Percentiles rank a stretch among this genome's conserved stretches.
Conservation (phyloP, 1,140 invertebrate species). For the Bombus impatiens region DNA sequence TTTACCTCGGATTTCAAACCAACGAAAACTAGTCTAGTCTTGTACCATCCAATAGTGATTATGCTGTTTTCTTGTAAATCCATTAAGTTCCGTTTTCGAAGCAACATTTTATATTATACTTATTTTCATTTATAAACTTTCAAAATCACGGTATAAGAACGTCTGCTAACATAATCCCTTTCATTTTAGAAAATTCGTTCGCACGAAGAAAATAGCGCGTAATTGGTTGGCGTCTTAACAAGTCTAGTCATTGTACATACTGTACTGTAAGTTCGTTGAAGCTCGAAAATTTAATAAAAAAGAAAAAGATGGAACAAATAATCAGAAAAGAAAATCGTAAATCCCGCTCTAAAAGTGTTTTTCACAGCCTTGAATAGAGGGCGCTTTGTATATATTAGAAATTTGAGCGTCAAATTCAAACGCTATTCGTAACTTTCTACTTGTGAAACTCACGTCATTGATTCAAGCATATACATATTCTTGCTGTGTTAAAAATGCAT, state of each 20-base stretch:
- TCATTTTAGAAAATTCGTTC: neutral
- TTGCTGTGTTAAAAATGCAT: neutral
- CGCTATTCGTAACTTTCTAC: neutral
- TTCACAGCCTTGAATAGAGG: neutral
- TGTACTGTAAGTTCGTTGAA: neutral
- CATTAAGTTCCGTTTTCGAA: neutral
- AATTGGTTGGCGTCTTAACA: neutral
- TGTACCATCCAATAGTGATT: neutral
- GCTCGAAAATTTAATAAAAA: neutral
- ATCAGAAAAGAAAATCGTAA: neutral
- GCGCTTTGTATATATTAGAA: neutral
- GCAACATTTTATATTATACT: neutral
- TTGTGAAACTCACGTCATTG: neutral
- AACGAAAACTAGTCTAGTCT: constrained; percentile 4
- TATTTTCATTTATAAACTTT: neutral
- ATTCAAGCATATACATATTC: neutral
- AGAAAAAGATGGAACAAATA: neutral
- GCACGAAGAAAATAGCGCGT: neutral
- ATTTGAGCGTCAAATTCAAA: neutral
- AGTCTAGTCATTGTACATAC: constrained; percentile 30
- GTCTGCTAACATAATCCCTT: neutral
- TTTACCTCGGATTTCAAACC: neutral
- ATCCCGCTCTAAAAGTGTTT: neutral
- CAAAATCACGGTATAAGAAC: neutral
- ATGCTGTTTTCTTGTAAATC: neutral